Evolutionary conservation across 2,113 vertebrate genomes (phyloP).

Genomic region (Gila orcuttii): DNA sequence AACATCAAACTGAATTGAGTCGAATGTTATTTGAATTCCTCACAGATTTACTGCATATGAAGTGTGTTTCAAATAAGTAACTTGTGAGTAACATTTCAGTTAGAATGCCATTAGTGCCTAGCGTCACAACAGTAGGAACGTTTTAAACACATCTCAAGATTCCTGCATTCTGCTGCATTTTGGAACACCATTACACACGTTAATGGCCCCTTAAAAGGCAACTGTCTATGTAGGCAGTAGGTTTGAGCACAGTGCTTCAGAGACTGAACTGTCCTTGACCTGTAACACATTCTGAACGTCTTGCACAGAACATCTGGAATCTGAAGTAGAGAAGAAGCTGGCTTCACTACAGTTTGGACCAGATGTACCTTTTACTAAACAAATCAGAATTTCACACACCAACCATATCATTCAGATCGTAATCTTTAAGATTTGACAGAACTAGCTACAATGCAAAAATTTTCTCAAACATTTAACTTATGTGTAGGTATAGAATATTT

Average conservation of each 20-base stretch:
- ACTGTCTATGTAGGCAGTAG: background rate
- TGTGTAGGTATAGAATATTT: background rate
- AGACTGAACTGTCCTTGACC: slow-evolving; percentile 23
- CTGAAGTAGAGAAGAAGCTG: background rate
- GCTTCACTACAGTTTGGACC: background rate
- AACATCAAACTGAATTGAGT: background rate
- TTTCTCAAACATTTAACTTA: background rate
- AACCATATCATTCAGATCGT: background rate
- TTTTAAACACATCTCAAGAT: background rate
- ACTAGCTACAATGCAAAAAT: background rate
- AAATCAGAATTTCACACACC: slow-evolving; percentile 11
- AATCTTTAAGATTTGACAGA: background rate
- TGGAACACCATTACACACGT: no score
- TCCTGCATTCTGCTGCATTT: background rate
- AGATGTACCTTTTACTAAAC: background rate
- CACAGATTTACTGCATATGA: background rate
- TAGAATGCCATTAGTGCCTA: background rate
- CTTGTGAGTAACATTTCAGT: background rate
- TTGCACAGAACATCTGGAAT: background rate
- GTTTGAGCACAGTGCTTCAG: background rate
- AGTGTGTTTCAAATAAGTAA: background rate
- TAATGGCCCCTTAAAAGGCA: background rate
- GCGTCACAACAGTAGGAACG: background rate
- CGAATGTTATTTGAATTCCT: background rate
- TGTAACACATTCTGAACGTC: background rate